Evolutionary conservation across 2,888 invertebrate species (phyloP).

Genomic region (Toxonevra muliebris): DNA sequence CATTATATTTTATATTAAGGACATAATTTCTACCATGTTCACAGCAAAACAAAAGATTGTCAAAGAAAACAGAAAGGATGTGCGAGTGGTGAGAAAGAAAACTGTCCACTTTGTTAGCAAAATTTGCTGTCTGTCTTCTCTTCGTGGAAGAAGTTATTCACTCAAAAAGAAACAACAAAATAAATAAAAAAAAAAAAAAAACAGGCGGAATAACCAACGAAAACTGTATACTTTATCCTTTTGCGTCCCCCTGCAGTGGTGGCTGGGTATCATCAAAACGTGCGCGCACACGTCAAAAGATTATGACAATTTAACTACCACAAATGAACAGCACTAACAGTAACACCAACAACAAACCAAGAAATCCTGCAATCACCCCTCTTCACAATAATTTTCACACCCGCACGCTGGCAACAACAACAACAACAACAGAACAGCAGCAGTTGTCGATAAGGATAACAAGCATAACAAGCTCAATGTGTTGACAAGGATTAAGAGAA

Average conservation of each 20-base stretch:
- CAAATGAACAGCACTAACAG: conserved; percentile 23
- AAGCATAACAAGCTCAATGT: conserved; percentile 42
- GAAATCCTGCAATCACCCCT: too few species aligned
- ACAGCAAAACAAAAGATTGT: conserved; percentile 11
- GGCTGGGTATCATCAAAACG: not conserved
- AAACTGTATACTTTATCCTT: conserved; percentile 1
- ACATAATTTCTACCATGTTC: conserved; percentile 32
- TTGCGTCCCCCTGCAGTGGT: not conserved
- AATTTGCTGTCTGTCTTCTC: conserved; percentile 20
- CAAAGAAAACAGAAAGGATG: not conserved
- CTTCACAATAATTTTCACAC: too few species aligned
- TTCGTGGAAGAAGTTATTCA: conserved; percentile 33
- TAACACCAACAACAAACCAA: conserved; percentile 8
- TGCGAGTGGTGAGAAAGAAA: conserved; percentile 33
- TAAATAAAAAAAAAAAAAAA: conserved; percentile 34
- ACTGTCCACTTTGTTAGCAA: conserved; percentile 37
- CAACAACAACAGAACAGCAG: conserved; percentile 17
- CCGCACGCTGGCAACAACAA: conserved; percentile 17
- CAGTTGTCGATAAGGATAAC: conserved; percentile 33
- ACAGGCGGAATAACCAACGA: too few species aligned
- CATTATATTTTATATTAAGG: conserved; percentile 38
- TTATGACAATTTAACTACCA: conserved; percentile 49
- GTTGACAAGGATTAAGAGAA: conserved; percentile 52
- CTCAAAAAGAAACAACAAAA: conserved; percentile 32
- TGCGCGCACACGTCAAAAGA: conserved; percentile 46